Base-by-base conservation (phyloP, 2,888 invertebrate species). In the Eupeodes latifasciatus region DNA sequence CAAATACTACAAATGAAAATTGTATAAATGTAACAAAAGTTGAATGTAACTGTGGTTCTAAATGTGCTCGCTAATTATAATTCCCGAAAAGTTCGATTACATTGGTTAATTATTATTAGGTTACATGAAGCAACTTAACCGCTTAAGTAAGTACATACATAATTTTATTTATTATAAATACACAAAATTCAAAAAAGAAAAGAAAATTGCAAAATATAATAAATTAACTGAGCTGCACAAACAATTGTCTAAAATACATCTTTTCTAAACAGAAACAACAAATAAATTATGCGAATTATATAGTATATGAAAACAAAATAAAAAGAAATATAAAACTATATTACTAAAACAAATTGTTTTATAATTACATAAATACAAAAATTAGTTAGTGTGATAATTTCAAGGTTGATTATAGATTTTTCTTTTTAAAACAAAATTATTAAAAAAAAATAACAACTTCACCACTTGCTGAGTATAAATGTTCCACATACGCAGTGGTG, bases 171-270 rank as follows among this genome's bases (percentile, higher is more conserved):
- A 27, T 27, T 27, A 27, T 27, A 66, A 49, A 5, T 12, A 59
- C 14, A 59, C 0, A 64, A 44, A 9, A 5, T 19, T 55, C 0
- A 7, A 55, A 27, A 27, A 47, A 27, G 1, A 27, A 19, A 19
- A 27, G 27, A 27, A 27, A 27, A 27, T 27, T 27, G 27, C 27
- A 27, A 27, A 47, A 36, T 36, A 47, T 34, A 59, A 59, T 14
- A 66, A 14, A 27, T 66, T 27, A 27, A 49, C 47, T 49, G 27
- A 66, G 47, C 27, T 66, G 66, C 66, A 66, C 66, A 49, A 47
- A 47, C 4, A 47, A 66, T 59, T 27, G 49, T 66, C 19, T 47
- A 27, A 27, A 66, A 49, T 27, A 66, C 66, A 66, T 14, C 14
- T 64, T 64, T 66, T 66, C 47, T 66, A 66, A 66, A 19, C 47